These are phyloP conservation scores for Acyrthosiphon pisum DNA, from an alignment of 1,140 invertebrate genomes.

Conservation along the genomic window DNA sequence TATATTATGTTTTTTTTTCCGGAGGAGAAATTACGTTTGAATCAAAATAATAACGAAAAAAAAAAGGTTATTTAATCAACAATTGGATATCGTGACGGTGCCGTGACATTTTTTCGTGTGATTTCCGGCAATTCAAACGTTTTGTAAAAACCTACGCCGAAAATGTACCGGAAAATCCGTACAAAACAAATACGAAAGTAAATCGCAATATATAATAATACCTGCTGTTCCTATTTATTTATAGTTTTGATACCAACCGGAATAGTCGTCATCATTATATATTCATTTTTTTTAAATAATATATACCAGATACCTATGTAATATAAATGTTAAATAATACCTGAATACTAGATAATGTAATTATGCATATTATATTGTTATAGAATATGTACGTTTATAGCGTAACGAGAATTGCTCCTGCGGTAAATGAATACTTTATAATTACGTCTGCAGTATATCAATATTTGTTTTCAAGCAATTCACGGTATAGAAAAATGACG, in stretches of 20 bases:
- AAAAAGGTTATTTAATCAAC: not conserved
- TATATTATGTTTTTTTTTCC: not conserved
- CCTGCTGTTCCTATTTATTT: not conserved
- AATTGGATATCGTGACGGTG: slow-evolving; percentile 35
- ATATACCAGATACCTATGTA: no score
- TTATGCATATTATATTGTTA: not conserved
- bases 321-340: not conserved
- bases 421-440: not conserved
- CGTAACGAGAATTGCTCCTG: not conserved
- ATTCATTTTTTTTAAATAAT: not conserved
- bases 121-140: slow-evolving; percentile 23
- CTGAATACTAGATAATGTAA: not conserved
- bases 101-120: slow-evolving; percentile 4
- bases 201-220: not conserved
- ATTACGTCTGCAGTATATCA: not conserved
- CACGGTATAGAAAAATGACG: not conserved
- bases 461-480: not conserved
- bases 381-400: not conserved
- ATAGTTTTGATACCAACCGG: not conserved
- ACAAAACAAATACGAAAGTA: not conserved
- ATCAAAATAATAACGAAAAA: slow-evolving; percentile 14
- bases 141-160: not conserved
- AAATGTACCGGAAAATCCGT: slow-evolving; percentile 4
- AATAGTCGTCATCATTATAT: not conserved
- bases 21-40: not conserved